Conservation (phyloP, 2,113 vertebrate genomes). For the Glaucidium brasilianum region DNA sequence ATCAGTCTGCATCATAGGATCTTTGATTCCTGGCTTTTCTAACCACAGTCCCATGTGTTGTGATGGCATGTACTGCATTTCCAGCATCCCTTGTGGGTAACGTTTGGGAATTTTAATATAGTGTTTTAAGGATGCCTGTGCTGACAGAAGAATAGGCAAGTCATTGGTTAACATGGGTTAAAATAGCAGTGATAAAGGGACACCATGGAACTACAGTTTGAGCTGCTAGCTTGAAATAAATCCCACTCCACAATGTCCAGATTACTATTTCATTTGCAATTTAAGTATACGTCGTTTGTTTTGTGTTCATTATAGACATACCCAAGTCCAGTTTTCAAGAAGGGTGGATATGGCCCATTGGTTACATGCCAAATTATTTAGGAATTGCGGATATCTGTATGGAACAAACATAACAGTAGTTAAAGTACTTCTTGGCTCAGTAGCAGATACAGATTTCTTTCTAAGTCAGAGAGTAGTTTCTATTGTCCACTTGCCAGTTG, state of each 20-base stretch:
- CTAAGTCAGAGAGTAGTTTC: slow-evolving; percentile 24
- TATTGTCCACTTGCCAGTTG: slow-evolving; percentile 60
- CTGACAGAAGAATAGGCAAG: background rate
- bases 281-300: background rate
- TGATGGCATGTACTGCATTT: background rate
- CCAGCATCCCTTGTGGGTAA: background rate
- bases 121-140: background rate
- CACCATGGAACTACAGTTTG: background rate
- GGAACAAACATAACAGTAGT: slow-evolving; percentile 12
- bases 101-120: background rate
- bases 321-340: background rate
- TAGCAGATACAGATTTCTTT: background rate
- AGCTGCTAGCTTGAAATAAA: background rate
- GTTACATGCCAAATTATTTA: background rate
- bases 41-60: background rate
- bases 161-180: background rate
- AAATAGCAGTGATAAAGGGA: background rate
- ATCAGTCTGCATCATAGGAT: background rate
- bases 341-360: background rate
- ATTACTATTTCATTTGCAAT: background rate
- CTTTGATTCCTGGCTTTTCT: background rate
- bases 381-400: background rate
- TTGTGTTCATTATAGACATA: background rate
- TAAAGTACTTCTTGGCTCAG: slow-evolving; percentile 26
- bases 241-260: background rate